Evolutionary conservation across 2,888 invertebrate species (phyloP).

Genomic region (Polyploca ridens): DNA sequence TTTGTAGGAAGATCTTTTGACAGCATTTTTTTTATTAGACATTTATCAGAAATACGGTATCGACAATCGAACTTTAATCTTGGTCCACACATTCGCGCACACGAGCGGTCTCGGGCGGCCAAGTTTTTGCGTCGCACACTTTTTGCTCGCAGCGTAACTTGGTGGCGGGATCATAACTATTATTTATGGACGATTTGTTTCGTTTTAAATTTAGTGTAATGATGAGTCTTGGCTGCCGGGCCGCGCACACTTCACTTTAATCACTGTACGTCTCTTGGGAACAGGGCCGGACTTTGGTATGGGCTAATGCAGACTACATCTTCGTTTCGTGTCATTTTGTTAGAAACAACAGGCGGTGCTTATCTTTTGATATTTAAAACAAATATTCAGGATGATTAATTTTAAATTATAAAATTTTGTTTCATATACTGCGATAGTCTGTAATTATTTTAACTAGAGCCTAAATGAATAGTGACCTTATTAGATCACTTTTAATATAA

Average conservation of each 20-base stretch:
- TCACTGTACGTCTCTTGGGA: constrained; percentile 28
- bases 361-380: background rate
- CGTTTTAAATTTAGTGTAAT: constrained; percentile 73
- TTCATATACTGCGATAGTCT: no score
- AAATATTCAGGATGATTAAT: no score
- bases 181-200: constrained; percentile 72
- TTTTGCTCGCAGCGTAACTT: constrained; percentile 66
- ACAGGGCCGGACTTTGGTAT: constrained; percentile 4
- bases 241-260: constrained; percentile 42
- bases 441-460: no score
- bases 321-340: background rate
- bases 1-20: background rate
- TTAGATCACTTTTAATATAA: no score
- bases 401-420: no score
- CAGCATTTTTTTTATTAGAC: background rate
- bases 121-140: constrained; percentile 52
- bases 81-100: constrained; percentile 4
- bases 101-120: constrained; percentile 17
- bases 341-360: background rate
- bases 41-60: background rate
- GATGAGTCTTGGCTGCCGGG: constrained; percentile 54
- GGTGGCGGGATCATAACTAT: constrained; percentile 71
- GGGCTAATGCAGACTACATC: background rate
- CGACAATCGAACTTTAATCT: background rate
- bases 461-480: no score